Evolutionary conservation across 2,113 vertebrate species (phyloP).

Genomic region (Amphiprion ocellaris): DNA sequence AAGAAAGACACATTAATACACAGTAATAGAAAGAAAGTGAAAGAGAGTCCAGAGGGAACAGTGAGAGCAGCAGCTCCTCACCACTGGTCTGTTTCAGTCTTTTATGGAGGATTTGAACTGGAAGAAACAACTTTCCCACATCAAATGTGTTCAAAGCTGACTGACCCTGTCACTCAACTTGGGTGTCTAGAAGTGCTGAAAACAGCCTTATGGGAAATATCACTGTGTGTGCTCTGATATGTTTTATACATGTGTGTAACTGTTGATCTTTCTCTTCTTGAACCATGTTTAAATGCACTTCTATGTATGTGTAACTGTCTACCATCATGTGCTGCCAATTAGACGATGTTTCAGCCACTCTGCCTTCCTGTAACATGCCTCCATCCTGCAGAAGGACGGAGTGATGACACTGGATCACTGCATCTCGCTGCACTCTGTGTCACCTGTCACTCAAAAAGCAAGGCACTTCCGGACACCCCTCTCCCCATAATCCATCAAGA

Average conservation of each 20-base stretch:
- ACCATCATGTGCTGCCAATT: constrained; percentile 48
- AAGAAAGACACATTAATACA: not conserved
- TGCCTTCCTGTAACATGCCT: not conserved
- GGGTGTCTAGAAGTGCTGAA: constrained; percentile 1
- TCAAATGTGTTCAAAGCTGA: constrained; percentile 46
- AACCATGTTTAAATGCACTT: constrained; percentile 5
- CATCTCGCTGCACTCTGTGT: constrained; percentile 7
- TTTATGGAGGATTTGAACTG: constrained; percentile 46
- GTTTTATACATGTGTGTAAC: constrained; percentile 4
- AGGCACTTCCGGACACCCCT: not conserved
- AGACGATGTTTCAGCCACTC: constrained; percentile 20
- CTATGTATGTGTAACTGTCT: not conserved
- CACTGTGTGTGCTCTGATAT: not conserved
- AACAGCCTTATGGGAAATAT: constrained; percentile 25
- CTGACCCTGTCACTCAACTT: constrained; percentile 62
- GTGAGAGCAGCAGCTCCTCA: constrained; percentile 38
- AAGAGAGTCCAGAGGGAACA: constrained; percentile 44
- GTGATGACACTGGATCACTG: constrained; percentile 21
- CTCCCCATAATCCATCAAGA: constrained; percentile 21
- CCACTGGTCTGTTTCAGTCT: constrained; percentile 26
- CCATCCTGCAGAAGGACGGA: constrained; percentile 8
- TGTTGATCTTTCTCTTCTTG: constrained; percentile 19
- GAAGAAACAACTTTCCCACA: constrained; percentile 54
- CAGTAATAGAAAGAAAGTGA: constrained; percentile 3
- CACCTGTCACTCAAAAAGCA: constrained; percentile 52